Evolutionary conservation across 2,797 vertebrate genomes (phyloP).

Genomic region (Pristis pectinata): DNA sequence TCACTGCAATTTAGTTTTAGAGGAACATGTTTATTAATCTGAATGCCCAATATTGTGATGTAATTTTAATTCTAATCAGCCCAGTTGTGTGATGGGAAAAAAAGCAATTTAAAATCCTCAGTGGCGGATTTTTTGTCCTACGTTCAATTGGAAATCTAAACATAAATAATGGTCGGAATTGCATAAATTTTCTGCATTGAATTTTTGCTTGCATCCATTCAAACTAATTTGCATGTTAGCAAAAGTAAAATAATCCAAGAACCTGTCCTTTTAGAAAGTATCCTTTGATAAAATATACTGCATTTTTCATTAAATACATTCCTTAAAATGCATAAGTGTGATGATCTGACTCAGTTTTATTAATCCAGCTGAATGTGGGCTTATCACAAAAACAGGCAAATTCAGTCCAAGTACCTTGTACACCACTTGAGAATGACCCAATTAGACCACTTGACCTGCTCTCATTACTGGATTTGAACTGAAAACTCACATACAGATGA

Average conservation of each 20-base stretch:
- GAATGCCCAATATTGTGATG: no score
- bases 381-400: background rate
- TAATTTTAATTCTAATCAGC: background rate
- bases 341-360: background rate
- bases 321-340: background rate
- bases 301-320: background rate
- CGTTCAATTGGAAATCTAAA: background rate
- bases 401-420: background rate
- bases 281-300: background rate
- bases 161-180: background rate
- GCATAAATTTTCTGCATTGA: background rate
- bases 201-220: background rate
- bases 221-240: background rate
- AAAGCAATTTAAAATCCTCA: background rate
- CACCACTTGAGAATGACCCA: background rate
- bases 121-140: background rate
- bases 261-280: background rate
- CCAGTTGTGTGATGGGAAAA: background rate
- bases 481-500: background rate
- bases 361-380: background rate
- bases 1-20: background rate
- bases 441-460: background rate
- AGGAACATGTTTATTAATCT: background rate
- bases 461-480: background rate
- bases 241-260: background rate